Conservation (phyloP, 2,113 vertebrate genomes). For the Indri indri region DNA sequence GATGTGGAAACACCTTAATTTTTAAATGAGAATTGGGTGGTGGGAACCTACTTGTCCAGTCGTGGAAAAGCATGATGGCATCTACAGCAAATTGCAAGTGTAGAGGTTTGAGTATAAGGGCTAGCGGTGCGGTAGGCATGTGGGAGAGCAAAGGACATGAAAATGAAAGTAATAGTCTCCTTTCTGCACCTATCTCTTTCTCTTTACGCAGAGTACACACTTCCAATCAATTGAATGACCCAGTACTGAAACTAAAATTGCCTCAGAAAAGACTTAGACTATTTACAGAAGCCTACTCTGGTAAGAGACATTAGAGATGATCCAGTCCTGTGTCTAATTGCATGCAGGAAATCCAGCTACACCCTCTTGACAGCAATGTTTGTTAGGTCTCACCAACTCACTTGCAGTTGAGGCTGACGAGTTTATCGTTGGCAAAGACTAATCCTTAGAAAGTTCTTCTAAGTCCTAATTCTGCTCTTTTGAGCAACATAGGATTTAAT, state of each 20-base stretch:
- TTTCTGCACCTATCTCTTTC: neutral
- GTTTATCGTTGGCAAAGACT: neutral
- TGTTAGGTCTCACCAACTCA: neutral
- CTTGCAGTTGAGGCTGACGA: neutral
- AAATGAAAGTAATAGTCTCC: neutral
- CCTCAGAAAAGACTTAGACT: neutral
- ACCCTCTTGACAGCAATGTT: neutral
- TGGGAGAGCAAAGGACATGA: neutral
- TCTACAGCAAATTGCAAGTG: neutral
- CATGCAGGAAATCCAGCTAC: neutral
- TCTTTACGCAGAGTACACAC: neutral
- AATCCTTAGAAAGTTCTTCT: neutral
- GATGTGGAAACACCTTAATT: neutral
- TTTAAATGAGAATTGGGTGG: neutral
- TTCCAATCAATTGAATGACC: neutral
- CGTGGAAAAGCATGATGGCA: neutral
- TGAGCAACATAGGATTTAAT: neutral
- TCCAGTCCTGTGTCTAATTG: neutral
- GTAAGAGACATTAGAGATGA: neutral
- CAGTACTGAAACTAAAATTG: neutral
- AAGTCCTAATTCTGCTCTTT: neutral
- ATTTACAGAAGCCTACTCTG: neutral
- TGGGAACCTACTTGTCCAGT: neutral
- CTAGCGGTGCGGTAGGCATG: neutral
- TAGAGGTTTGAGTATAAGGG: neutral